A percentile compares a stretch with the other conserved stretches of the same genome.
These are phyloP conservation scores for Leptinotarsa juncta DNA, from an alignment of 2,888 invertebrate genomes.

Conservation along the genomic window DNA sequence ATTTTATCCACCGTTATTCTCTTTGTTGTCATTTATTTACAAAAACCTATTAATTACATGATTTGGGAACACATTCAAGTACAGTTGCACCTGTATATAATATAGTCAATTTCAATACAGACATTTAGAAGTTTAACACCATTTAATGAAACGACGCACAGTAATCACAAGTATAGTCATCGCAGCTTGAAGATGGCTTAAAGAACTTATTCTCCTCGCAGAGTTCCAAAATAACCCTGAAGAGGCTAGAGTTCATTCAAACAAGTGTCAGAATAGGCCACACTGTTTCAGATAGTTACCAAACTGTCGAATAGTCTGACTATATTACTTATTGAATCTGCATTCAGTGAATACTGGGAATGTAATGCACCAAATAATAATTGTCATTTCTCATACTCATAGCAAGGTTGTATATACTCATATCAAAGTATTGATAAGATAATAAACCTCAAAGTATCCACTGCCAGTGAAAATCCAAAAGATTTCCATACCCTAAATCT, in stretches of 20 bases:
- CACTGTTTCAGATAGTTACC: constrained; percentile 28
- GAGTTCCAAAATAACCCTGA: constrained; percentile 57
- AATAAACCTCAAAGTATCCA: too few relatives aligned
- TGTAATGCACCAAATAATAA: background rate
- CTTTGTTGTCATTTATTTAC: constrained; percentile 44
- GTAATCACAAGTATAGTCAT: constrained; percentile 59
- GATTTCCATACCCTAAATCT: too few relatives aligned
- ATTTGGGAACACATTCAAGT: constrained; percentile 50
- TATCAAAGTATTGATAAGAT: too few relatives aligned
- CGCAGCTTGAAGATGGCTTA: constrained; percentile 61
- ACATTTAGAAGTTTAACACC: constrained; percentile 49
- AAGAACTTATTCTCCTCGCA: constrained; percentile 59
- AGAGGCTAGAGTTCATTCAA: constrained; percentile 41
- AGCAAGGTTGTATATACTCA: too few relatives aligned
- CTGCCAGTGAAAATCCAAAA: too few relatives aligned
- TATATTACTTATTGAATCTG: background rate
- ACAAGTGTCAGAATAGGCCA: constrained; percentile 24
- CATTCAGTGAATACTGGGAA: background rate
- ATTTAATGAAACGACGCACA: constrained; percentile 51
- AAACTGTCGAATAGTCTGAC: constrained; percentile 18
- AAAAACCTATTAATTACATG: constrained; percentile 34
- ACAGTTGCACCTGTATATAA: constrained; percentile 44
- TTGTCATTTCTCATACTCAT: too few relatives aligned
- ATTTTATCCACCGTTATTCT: constrained; percentile 38
- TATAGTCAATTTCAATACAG: constrained; percentile 25